Evolutionary conservation across 92 coral and sea anemone species (phyloP).

Genomic region (Plumapathes pennacea): DNA sequence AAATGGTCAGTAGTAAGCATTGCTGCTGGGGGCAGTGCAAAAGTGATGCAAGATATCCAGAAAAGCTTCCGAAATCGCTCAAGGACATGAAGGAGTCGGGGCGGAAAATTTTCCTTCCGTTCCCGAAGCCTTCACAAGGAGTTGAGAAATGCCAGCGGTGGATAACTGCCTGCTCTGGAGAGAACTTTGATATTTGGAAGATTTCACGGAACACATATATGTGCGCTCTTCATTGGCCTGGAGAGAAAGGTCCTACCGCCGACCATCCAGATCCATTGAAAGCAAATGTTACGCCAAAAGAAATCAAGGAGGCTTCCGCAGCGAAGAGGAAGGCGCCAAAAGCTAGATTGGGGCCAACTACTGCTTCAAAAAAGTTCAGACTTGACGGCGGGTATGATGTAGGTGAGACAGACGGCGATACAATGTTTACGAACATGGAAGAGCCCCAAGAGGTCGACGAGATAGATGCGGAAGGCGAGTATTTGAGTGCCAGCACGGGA

Average conservation of each 20-base stretch:
- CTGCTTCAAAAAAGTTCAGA: too few species aligned
- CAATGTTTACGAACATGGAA: too few species aligned
- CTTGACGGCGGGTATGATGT: too few species aligned
- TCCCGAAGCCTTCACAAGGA: conserved; percentile 52
- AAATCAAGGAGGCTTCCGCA: conserved; percentile 14
- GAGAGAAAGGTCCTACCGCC: conserved; percentile 43
- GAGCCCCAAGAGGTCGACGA: too few species aligned
- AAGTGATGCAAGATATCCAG: conserved; percentile 43
- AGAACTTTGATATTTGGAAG: conserved; percentile 24
- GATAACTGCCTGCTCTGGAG: conserved; percentile 46
- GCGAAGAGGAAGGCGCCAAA: conserved; percentile 52
- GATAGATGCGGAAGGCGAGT: too few species aligned
- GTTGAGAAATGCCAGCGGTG: conserved; percentile 39
- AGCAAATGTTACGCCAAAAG: conserved; percentile 33
- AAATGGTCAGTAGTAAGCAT: conserved; percentile 57
- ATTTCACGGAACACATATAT: conserved; percentile 49
- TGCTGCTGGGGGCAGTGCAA: conserved; percentile 48
- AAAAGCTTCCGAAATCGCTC: conserved; percentile 39
- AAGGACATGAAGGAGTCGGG: conserved; percentile 32
- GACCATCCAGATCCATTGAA: conserved; percentile 51
- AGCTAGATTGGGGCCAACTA: conserved; percentile 26
- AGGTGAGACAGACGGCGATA: too few species aligned
- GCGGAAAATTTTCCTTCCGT: conserved; percentile 48
- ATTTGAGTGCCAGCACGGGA: too few species aligned
- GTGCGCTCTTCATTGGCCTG: conserved; percentile 59